Conservation (phyloP, 2,888 invertebrate species). For the Tenodera sinensis region DNA sequence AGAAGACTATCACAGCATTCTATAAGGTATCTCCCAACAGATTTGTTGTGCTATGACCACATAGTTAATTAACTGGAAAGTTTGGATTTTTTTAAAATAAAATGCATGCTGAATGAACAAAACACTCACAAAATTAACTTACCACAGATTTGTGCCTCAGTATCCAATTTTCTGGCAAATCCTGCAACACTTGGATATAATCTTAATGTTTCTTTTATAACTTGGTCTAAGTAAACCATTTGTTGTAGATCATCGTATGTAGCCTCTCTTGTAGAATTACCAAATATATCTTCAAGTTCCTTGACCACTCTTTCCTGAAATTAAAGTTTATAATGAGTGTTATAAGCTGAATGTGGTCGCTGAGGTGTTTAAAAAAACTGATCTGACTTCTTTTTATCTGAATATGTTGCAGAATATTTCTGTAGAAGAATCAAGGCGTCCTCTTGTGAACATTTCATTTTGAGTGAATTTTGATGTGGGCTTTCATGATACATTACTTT, state of each 20-base stretch:
- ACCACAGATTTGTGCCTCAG: slow-evolving; percentile 4
- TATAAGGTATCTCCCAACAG: no score
- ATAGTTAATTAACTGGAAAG: no score
- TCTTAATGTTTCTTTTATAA: slow-evolving; percentile 27
- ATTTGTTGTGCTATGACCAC: no score
- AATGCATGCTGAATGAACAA: no score
- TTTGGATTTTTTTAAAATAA: no score
- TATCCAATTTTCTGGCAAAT: slow-evolving; percentile 7
- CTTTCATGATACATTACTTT: no score
- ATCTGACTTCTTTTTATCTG: no score
- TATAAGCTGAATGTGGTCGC: background rate
- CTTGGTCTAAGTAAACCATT: slow-evolving; percentile 28
- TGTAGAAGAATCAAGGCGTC: no score
- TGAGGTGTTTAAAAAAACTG: background rate
- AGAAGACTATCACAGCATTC: no score
- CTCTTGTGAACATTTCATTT: no score
- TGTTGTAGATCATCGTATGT: slow-evolving; percentile 21
- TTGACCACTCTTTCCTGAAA: slow-evolving; percentile 18
- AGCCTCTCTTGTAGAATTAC: slow-evolving; percentile 17
- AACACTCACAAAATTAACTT: background rate
- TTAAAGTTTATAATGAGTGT: background rate
- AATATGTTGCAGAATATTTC: no score
- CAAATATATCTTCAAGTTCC: slow-evolving; percentile 25
- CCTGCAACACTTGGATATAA: slow-evolving; percentile 27
- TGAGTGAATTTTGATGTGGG: no score